Evolutionary conservation across 2,888 invertebrate species (phyloP), one percentile per base, ranked within the genome.

Genomic region (Drosophila helvetica): DNA sequence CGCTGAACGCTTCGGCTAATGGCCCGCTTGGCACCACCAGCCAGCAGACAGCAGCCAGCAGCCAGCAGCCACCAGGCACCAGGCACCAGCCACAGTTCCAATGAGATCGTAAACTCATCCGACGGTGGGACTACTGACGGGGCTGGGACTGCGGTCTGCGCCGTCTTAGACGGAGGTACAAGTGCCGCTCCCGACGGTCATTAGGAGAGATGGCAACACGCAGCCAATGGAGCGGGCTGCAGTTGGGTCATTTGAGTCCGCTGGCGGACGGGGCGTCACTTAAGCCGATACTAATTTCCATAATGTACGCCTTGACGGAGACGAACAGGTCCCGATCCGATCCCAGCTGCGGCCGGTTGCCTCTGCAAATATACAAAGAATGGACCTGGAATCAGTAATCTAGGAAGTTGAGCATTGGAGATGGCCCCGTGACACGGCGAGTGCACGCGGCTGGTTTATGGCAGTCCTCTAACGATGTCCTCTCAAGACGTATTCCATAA

Each of bases 191-290:
- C 66, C 45, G 66, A 57, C 65, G 67, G 73, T 75, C 78, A 73
- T 75, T 75, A 77, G 64, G 62, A 52, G 51, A 15, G 38, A 68
- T 43, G 70, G 56, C 54, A 69, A 70, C 77, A 77, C 84, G 76
- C 81, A 79, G 76, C 75, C 89, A 84, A 79, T 81, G 90, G 90
- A 90, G 78, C 86, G 86, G 88, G 89, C 84, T 77, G 77, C 77
- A 58, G 69, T 71, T 72, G 85, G 81, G 89, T 90, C 89, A 88
- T 89, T 90, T 90, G 80, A 38, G 38, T 38, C 15, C 81, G 87
- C 80, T 84, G 78, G 79, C 67, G 51, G 74, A 80, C 80, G 82
- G 84, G 86, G 84, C 88, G 86, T 86, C 81, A 68, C 79, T 80
- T 79, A 58, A 64, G 59, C 55, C 59, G 66, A 56, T 71, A 83